phyloP scores from a whole-genome alignment of 2,797 vertebrate species.

The Alosa sapidissima region DNA sequence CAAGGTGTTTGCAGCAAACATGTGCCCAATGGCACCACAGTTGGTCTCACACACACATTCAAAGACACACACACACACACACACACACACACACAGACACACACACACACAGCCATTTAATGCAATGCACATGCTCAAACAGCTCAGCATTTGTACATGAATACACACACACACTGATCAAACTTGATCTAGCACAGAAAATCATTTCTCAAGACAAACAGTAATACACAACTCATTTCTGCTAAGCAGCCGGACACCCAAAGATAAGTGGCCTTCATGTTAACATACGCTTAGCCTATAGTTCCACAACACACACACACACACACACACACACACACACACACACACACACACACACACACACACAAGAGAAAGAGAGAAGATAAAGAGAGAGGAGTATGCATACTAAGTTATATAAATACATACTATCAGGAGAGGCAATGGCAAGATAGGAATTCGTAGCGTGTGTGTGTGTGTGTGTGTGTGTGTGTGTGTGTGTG shows the following conservation, averaged over 20 bases:
- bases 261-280: slow-evolving; percentile 50
- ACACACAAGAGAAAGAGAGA: slow-evolving; percentile 27
- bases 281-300: slow-evolving; percentile 51
- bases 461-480: background rate
- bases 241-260: slow-evolving; percentile 25
- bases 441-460: background rate
- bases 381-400: background rate
- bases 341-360: slow-evolving; percentile 47
- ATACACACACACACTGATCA: background rate
- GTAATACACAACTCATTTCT: background rate
- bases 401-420: slow-evolving; percentile 2
- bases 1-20: slow-evolving; percentile 10
- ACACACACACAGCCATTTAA: background rate
- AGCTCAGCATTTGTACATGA: background rate
- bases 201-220: slow-evolving; percentile 13
- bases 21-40: slow-evolving; percentile 2
- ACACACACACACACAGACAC: slow-evolving; percentile 3
- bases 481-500: no score
- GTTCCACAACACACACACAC: slow-evolving; percentile 58
- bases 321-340: slow-evolving; percentile 47
- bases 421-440: background rate
- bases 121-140: background rate
- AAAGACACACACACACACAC: background rate
- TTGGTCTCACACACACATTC: background rate
- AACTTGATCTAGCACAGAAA: slow-evolving; percentile 1